phyloP scores from a whole-genome alignment of 2,888 invertebrate genomes.

The Esperia sulphurella region DNA sequence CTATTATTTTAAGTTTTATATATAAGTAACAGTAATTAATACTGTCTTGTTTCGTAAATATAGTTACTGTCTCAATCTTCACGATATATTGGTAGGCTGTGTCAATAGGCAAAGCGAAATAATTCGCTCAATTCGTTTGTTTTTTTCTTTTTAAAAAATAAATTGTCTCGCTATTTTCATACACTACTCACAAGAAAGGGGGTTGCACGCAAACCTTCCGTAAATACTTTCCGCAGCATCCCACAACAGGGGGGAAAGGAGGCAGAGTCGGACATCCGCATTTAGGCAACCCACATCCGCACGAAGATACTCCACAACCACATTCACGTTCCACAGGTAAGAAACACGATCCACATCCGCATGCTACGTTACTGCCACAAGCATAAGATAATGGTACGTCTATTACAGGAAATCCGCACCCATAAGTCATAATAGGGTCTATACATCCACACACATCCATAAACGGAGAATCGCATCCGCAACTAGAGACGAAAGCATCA shows the following conservation, averaged over 20 bases:
- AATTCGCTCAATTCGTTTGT: no score
- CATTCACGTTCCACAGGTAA: background rate
- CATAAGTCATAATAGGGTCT: constrained; percentile 5
- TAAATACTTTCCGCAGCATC: constrained; percentile 36
- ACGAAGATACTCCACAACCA: constrained; percentile 12
- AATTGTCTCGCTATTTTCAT: no score
- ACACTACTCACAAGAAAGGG: constrained; percentile 43
- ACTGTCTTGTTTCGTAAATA: no score
- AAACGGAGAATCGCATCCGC: constrained; percentile 12
- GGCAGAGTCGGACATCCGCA: constrained; percentile 22
- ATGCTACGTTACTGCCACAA: background rate
- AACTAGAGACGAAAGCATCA: constrained; percentile 8
- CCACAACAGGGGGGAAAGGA: constrained; percentile 24
- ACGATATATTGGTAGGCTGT: no score
- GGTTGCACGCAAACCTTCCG: constrained; percentile 51
- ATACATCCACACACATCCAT: background rate
- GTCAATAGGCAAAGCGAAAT: no score
- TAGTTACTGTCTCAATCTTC: no score
- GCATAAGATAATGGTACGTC: background rate
- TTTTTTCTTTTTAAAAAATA: no score
- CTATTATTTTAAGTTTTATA: no score
- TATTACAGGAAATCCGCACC: constrained; percentile 1
- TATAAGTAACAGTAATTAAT: no score
- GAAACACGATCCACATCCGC: constrained; percentile 14
- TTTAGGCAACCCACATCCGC: constrained; percentile 1